These are phyloP conservation scores for Temnopleurus reevesii DNA, from an alignment of 53 echinoderm and acorn worm species.

Conservation along the genomic window DNA sequence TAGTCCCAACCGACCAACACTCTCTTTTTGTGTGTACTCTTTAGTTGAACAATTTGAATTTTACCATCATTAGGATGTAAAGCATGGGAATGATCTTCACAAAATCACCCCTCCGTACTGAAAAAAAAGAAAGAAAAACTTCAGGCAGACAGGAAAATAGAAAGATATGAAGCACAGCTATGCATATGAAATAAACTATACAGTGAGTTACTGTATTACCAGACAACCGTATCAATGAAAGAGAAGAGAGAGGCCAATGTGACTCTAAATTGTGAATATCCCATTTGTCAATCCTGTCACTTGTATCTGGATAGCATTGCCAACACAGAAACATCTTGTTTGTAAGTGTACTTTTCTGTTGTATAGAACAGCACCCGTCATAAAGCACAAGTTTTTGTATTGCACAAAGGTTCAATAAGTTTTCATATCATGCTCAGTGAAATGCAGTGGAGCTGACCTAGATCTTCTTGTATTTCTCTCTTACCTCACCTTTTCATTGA, in stretches of 20 bases:
- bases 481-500: not conserved
- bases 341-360: not conserved
- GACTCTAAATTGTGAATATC: not conserved
- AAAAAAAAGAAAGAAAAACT: too few species aligned
- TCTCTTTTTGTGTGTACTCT: too few species aligned
- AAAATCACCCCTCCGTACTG: too few species aligned
- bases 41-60: too few species aligned
- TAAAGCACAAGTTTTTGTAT: not conserved
- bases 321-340: not conserved
- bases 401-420: not conserved
- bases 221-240: not conserved
- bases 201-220: not conserved
- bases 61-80: too few species aligned
- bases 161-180: too few species aligned
- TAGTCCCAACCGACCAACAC: too few species aligned
- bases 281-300: not conserved
- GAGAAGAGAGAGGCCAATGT: not conserved
- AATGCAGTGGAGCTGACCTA: not conserved
- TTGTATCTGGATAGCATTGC: not conserved
- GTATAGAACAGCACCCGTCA: not conserved
- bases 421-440: not conserved
- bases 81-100: too few species aligned
- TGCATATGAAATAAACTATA: too few species aligned
- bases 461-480: not conserved
- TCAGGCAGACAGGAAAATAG: too few species aligned